A percentile compares a stretch with the other conserved stretches of the same genome.
These are phyloP conservation scores for Eumerus sabulonum DNA, from an alignment of 2,888 invertebrate genomes.

Conservation along the genomic window DNA sequence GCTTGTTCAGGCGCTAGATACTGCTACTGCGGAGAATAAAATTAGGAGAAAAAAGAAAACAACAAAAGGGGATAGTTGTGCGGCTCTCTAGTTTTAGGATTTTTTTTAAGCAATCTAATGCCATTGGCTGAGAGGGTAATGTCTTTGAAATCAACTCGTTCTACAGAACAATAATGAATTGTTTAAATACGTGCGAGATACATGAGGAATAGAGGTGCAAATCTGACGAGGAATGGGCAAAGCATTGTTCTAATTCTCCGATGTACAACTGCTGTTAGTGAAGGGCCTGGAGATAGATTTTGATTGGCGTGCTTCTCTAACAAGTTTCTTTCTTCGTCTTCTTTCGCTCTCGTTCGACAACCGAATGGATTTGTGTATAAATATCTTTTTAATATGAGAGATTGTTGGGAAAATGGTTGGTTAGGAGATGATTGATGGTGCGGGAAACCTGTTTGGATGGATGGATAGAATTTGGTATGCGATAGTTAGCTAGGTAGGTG, in stretches of 20 bases:
- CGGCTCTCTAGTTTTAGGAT: slow-evolving; percentile 46
- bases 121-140: slow-evolving; percentile 46
- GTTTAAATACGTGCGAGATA: slow-evolving; percentile 43
- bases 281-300: slow-evolving; percentile 30
- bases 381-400: neutral
- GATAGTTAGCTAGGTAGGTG: neutral
- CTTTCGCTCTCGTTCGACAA: too few species aligned
- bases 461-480: neutral
- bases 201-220: slow-evolving; percentile 29
- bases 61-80: slow-evolving; percentile 33
- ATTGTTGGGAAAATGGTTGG: neutral
- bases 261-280: neutral
- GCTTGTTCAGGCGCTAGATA: slow-evolving; percentile 21
- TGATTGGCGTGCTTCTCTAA: slow-evolving; percentile 28
- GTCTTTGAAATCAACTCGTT: slow-evolving; percentile 6
- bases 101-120: slow-evolving; percentile 43
- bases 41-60: too few species aligned
- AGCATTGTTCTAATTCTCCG: slow-evolving; percentile 9
- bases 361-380: slow-evolving; percentile 4
- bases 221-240: slow-evolving; percentile 49
- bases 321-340: too few species aligned
- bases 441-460: too few species aligned
- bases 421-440: neutral
- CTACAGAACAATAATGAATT: slow-evolving; percentile 37
- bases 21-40: slow-evolving; percentile 7